Evolutionary conservation across 1,140 invertebrate species (phyloP).

Genomic region (Penaeus indicus): DNA sequence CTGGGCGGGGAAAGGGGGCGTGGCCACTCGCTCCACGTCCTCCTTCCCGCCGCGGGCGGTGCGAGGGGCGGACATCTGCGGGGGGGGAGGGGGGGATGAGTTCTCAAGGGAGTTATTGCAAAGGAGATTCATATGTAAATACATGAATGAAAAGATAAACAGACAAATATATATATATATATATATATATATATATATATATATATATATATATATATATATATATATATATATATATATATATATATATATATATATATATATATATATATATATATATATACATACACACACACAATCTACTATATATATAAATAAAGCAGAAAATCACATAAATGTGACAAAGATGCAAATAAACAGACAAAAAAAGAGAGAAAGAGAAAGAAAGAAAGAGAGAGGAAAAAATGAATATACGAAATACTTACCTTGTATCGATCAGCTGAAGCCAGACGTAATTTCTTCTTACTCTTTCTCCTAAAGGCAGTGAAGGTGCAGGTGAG

Average conservation of each 20-base stretch:
- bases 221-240: no score
- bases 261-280: no score
- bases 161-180: no score
- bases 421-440: not conserved
- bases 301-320: not conserved
- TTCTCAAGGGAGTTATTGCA: not conserved
- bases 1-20: conserved; percentile 46
- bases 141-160: no score
- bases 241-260: no score
- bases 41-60: conserved; percentile 28
- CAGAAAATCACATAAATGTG: not conserved
- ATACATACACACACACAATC: no score
- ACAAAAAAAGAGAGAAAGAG: not conserved
- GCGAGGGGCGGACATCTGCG: conserved; percentile 45
- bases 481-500: no score
- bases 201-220: no score
- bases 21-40: conserved; percentile 2
- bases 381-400: not conserved
- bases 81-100: not conserved
- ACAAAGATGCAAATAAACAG: not conserved
- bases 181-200: no score
- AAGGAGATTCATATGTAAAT: no score
- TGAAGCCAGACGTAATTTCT: no score
- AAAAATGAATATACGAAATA: not conserved
- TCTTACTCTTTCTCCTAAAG: no score